phyloP scores from a whole-genome alignment of 1,140 invertebrate genomes.

The Ips typographus region DNA sequence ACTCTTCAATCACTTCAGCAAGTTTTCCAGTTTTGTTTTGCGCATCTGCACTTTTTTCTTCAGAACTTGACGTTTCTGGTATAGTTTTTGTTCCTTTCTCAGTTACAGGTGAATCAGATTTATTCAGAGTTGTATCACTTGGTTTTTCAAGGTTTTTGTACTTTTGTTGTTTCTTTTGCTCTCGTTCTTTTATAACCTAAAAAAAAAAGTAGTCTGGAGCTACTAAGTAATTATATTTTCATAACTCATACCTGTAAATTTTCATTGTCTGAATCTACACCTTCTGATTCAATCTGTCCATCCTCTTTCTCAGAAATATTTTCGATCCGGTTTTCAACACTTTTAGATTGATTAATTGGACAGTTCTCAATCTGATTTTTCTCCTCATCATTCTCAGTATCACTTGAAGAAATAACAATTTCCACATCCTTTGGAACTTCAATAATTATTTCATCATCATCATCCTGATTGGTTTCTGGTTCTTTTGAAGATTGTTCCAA shows the following conservation, averaged over 20 bases:
- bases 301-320: too few species aligned
- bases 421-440: constrained; percentile 44
- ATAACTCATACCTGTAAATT: too few species aligned
- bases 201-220: neutral
- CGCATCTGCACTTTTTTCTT: neutral
- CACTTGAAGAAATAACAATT: constrained; percentile 49
- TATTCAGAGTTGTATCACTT: neutral
- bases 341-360: too few species aligned
- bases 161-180: neutral
- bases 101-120: neutral
- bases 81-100: neutral
- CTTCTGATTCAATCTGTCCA: too few species aligned
- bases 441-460: constrained; percentile 46
- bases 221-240: too few species aligned
- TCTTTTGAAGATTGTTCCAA: constrained; percentile 19
- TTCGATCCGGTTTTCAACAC: too few species aligned
- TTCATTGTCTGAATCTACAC: too few species aligned
- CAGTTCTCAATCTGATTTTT: too few species aligned
- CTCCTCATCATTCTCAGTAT: constrained; percentile 40
- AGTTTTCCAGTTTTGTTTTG: constrained; percentile 2
- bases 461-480: constrained; percentile 38
- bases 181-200: constrained; percentile 6
- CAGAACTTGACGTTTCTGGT: neutral
- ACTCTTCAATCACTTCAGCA: constrained; percentile 8
- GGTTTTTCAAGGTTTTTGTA: neutral